Percentiles rank a stretch among this genome's conserved stretches.
Conservation (phyloP, 2,888 invertebrate genomes). For the Ypsolopha scabrella region DNA sequence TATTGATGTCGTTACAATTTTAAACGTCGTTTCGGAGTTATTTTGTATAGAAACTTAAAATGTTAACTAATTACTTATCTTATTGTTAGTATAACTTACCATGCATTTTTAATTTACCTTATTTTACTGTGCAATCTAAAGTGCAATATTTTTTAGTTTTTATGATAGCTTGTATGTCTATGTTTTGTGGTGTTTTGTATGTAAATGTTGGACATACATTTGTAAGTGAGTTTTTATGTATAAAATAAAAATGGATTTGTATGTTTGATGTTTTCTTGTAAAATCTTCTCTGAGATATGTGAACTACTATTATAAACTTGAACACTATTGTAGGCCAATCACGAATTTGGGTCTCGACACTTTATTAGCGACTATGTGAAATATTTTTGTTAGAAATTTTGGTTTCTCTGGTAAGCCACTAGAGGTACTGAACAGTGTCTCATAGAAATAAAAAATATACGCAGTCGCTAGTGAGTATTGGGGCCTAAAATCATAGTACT, state of each 20-base stretch:
- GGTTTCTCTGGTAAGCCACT: too few species aligned
- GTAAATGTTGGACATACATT: neutral
- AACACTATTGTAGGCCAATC: too few species aligned
- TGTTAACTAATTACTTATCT: neutral
- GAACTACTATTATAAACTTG: too few species aligned
- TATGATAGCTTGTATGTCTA: constrained; percentile 12
- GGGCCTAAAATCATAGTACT: too few species aligned
- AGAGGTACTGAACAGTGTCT: too few species aligned
- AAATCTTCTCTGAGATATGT: too few species aligned
- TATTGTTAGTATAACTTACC: constrained; percentile 4
- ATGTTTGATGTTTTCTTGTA: neutral
- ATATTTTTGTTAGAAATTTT: too few species aligned
- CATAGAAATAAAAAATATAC: too few species aligned
- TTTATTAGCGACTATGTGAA: too few species aligned
- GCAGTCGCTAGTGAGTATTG: too few species aligned
- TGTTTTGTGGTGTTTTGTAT: neutral
- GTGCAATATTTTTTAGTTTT: constrained; percentile 30
- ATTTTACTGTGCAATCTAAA: constrained; percentile 32
- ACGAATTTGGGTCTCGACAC: too few species aligned
- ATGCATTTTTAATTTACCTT: constrained; percentile 16
- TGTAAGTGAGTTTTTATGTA: neutral
- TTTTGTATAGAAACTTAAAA: neutral
- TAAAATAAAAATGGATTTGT: neutral
- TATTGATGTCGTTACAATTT: neutral
- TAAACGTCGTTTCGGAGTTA: constrained; percentile 15